Percentiles rank a stretch among this genome's conserved stretches.
Conservation (phyloP, 2,888 invertebrate genomes). For the Tiphia femorata region DNA sequence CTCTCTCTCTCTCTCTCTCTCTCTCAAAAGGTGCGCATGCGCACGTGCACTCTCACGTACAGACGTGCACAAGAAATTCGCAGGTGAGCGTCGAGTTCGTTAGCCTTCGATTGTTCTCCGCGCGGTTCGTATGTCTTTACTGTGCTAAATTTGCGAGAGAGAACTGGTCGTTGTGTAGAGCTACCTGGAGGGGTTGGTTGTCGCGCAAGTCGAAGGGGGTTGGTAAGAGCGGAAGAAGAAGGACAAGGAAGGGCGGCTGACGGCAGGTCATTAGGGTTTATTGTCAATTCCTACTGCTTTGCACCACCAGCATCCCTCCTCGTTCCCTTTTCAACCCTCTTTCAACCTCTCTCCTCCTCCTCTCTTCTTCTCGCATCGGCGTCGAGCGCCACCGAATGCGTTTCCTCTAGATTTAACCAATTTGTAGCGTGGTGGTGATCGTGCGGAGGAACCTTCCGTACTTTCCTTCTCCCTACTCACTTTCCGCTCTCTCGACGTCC, state of each 20-base stretch:
- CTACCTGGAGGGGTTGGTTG: neutral
- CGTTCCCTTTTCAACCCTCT: slow-evolving; percentile 7
- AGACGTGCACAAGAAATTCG: neutral
- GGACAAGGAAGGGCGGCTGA: neutral
- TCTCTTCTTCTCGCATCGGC: slow-evolving; percentile 6
- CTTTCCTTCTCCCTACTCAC: neutral
- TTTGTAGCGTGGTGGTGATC: slow-evolving; percentile 20
- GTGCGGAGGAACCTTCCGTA: slow-evolving; percentile 2
- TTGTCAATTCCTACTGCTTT: slow-evolving; percentile 40
- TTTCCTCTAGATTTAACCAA: slow-evolving; percentile 54
- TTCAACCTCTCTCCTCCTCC: neutral
- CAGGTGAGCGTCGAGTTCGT: slow-evolving; percentile 50
- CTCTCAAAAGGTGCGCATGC: neutral
- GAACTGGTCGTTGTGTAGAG: neutral
- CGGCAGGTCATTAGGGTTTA: slow-evolving; percentile 51
- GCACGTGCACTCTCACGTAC: neutral
- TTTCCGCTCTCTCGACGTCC: too few species aligned
- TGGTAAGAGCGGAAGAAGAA: too few species aligned
- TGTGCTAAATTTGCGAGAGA: slow-evolving; percentile 40
- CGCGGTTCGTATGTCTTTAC: slow-evolving; percentile 40
- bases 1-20: too few species aligned
- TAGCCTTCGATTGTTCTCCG: slow-evolving; percentile 58
- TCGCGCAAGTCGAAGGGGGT: neutral
- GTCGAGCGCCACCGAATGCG: slow-evolving; percentile 38
- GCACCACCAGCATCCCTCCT: slow-evolving; percentile 11